phyloP scores from a whole-genome alignment of 2,113 vertebrate genomes.

The Bungarus multicinctus region DNA sequence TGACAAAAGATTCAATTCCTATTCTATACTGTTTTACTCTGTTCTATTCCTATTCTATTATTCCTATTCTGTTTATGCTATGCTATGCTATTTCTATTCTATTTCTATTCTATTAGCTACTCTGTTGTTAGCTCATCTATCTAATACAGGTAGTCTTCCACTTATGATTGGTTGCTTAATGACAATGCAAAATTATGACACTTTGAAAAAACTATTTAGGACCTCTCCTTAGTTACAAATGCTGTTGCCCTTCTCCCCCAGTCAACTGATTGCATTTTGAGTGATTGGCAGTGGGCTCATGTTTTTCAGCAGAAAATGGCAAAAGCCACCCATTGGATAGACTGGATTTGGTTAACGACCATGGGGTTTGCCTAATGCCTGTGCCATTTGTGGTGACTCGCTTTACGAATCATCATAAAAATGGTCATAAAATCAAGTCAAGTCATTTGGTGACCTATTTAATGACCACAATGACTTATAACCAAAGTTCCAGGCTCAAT shows the following conservation, averaged over 20 bases:
- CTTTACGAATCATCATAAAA: background rate
- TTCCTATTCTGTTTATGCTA: no score
- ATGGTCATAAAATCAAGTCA: background rate
- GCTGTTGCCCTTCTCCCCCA: background rate
- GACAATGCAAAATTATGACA: background rate
- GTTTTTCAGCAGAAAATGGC: background rate
- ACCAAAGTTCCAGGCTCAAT: background rate
- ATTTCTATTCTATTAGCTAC: background rate
- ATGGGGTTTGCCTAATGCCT: background rate
- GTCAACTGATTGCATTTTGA: background rate
- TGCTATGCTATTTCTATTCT: no score
- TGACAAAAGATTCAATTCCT: no score
- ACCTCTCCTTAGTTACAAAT: background rate
- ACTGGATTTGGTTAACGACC: background rate
- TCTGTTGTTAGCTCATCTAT: background rate
- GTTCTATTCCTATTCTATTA: no score
- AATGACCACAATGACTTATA: background rate
- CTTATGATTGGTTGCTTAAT: background rate
- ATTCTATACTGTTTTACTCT: no score
- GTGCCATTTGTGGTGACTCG: background rate
- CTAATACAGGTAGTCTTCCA: background rate
- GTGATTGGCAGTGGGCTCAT: background rate
- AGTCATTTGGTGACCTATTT: background rate
- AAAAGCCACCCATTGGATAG: background rate
- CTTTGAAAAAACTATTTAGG: background rate